Evolutionary conservation across 2,888 invertebrate genomes (phyloP).

Genomic region (Drosophila parthenogenetica): DNA sequence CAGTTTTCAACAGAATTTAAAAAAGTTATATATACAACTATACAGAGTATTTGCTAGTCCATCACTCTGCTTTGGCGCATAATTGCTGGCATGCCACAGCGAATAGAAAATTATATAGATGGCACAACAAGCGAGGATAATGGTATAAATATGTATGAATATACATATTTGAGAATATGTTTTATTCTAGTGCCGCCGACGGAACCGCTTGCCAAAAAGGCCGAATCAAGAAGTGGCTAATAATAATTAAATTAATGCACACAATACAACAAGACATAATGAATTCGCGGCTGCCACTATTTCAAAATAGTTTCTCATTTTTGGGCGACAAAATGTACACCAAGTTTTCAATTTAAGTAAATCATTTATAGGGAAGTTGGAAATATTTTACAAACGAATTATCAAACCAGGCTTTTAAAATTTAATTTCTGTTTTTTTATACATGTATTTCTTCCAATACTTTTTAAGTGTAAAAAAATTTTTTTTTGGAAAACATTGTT

Average conservation of each 20-base stretch:
- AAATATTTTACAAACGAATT: too few species aligned
- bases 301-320: background rate
- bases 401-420: too few species aligned
- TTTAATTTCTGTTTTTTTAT: too few species aligned
- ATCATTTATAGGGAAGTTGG: too few species aligned
- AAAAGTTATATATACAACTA: background rate
- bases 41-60: background rate
- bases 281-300: background rate
- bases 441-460: too few species aligned
- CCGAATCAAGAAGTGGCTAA: constrained; percentile 48
- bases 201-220: constrained; percentile 46
- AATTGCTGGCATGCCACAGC: constrained; percentile 31
- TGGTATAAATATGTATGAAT: constrained; percentile 46
- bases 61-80: background rate
- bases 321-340: too few species aligned
- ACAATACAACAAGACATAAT: constrained; percentile 1
- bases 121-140: constrained; percentile 50
- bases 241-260: constrained; percentile 35
- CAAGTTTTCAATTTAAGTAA: too few species aligned
- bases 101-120: constrained; percentile 8
- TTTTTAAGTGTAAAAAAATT: too few species aligned
- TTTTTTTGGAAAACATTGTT: too few species aligned
- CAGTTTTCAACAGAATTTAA: background rate
- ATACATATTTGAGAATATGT: constrained; percentile 29
- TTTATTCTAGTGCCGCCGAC: constrained; percentile 21